Conservation (phyloP, 2,113 vertebrate genomes). For the Coptodon bakossiorum region DNA sequence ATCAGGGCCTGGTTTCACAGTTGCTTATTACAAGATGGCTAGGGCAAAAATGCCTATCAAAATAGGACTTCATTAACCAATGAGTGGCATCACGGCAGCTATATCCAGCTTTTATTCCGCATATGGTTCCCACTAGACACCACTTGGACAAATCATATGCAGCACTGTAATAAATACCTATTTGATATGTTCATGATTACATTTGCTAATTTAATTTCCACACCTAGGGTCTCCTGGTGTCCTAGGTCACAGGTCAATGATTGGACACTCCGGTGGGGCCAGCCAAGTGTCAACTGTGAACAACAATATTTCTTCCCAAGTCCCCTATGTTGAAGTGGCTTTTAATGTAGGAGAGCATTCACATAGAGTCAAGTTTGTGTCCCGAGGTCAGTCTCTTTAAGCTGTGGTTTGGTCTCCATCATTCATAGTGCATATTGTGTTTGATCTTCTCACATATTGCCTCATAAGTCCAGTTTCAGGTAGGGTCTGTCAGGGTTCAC, state of each 20-base stretch:
- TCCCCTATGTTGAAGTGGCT: neutral
- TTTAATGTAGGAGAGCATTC: neutral
- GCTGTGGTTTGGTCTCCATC: neutral
- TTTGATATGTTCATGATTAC: neutral
- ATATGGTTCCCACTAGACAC: neutral
- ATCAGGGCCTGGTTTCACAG: neutral
- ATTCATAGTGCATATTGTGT: neutral
- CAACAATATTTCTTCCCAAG: neutral
- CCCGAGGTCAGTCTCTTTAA: neutral
- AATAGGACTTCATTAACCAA: neutral
- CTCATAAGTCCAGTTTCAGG: neutral
- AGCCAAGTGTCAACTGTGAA: neutral
- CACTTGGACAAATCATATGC: neutral
- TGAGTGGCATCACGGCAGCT: neutral
- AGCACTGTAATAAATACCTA: neutral
- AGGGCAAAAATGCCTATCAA: neutral
- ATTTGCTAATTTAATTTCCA: neutral
- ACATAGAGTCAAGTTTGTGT: neutral
- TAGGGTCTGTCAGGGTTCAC: neutral
- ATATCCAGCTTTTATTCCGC: neutral
- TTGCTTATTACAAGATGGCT: neutral
- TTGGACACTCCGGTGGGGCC: neutral
- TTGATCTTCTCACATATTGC: neutral
- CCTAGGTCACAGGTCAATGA: neutral
- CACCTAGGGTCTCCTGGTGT: neutral